Percentiles rank a stretch among this genome's conserved stretches.
These are phyloP conservation scores for Eulemur mongoz DNA, from an alignment of 2,797 vertebrate species.

Conservation along the genomic window DNA sequence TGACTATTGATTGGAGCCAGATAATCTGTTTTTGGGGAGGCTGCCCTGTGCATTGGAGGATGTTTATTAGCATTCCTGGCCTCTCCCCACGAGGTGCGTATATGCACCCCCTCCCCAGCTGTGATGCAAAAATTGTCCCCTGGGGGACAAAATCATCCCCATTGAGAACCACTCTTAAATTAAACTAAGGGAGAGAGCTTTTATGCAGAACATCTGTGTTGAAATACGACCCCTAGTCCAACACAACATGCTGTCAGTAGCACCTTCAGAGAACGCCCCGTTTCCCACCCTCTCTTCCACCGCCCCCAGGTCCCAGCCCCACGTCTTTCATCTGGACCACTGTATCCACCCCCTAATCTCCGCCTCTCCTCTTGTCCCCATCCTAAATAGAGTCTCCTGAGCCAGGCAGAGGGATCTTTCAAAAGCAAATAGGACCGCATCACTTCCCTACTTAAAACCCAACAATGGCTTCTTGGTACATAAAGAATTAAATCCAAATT, in stretches of 20 bases:
- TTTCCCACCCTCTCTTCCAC: neutral
- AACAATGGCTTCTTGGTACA: rapidly evolving
- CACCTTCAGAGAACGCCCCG: neutral
- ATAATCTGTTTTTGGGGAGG: neutral
- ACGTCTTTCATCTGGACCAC: neutral
- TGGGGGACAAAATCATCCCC: neutral
- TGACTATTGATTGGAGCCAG: neutral
- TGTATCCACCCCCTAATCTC: neutral
- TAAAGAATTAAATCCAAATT: neutral
- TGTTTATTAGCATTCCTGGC: neutral
- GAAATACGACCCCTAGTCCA: neutral
- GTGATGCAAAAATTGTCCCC: neutral
- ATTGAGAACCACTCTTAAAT: neutral
- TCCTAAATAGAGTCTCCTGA: neutral
- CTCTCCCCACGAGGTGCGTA: neutral
- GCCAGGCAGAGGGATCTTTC: neutral
- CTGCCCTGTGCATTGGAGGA: rapidly evolving
- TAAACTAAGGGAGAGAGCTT: neutral
- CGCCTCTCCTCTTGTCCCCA: neutral
- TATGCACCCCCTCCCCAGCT: neutral
- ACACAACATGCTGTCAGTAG: rapidly evolving
- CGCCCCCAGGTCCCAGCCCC: rapidly evolving
- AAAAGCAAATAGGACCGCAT: neutral
- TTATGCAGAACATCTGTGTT: neutral
- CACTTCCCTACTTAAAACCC: neutral